Conservation (phyloP, 2,888 invertebrate species). For the Eudasyphora cyanicolor region DNA sequence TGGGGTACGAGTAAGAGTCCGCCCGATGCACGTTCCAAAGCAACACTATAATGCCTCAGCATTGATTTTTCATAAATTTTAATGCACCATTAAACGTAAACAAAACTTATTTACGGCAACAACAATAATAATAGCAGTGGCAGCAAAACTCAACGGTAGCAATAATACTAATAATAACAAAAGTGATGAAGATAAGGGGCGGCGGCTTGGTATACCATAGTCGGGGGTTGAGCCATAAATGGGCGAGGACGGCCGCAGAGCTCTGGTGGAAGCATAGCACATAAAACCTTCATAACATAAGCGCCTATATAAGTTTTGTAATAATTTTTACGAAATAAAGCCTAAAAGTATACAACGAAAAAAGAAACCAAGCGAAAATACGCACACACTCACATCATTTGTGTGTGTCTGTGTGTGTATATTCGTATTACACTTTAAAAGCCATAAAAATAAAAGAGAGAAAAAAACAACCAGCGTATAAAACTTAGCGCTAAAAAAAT, state of each 20-base stretch:
- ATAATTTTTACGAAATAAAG: conserved; percentile 30
- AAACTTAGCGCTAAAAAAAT: conserved; percentile 1
- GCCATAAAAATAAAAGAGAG: background rate
- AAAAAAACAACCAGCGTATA: conserved; percentile 5
- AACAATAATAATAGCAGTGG: background rate
- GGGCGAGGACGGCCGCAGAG: background rate
- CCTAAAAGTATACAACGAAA: conserved; percentile 46
- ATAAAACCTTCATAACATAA: conserved; percentile 27
- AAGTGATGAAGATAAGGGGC: background rate
- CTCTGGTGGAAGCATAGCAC: conserved; percentile 1
- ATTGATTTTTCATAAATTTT: conserved; percentile 69
- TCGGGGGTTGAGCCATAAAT: background rate
- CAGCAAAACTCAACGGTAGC: background rate
- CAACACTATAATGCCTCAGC: conserved; percentile 27
- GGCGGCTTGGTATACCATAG: too few relatives aligned
- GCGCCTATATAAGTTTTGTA: conserved; percentile 36
- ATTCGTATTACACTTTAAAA: conserved; percentile 53
- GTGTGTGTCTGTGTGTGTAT: background rate
- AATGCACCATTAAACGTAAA: conserved; percentile 65
- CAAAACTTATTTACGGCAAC: conserved; percentile 45
- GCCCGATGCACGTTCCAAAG: conserved; percentile 10
- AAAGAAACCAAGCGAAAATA: conserved; percentile 42
- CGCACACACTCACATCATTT: background rate
- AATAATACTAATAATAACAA: conserved; percentile 13
- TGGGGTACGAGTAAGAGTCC: background rate